Evolutionary conservation across 2,888 invertebrate genomes (phyloP).

Genomic region (Pasiphila rectangulata): DNA sequence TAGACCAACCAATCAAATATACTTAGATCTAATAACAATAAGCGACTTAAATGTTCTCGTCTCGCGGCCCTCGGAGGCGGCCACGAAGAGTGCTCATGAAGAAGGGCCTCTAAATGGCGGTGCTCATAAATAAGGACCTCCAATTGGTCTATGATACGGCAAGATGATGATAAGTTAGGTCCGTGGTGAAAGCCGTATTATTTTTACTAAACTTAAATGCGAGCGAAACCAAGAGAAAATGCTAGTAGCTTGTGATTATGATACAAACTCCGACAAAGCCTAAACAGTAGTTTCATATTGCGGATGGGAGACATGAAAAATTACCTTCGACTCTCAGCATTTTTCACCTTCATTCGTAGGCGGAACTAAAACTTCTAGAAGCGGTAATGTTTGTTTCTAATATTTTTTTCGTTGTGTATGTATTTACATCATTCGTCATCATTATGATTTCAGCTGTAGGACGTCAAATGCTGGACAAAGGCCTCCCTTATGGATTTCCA

Average conservation of each 20-base stretch:
- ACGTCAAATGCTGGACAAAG: no score
- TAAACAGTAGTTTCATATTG: constrained; percentile 34
- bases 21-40: no score
- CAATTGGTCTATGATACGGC: no score
- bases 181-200: not conserved
- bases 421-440: no score
- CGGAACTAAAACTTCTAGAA: constrained; percentile 1
- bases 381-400: not conserved
- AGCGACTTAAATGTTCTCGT: no score
- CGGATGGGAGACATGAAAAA: constrained; percentile 30
- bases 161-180: not conserved
- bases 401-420: constrained; percentile 4
- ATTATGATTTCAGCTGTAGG: no score
- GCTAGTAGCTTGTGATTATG: not conserved
- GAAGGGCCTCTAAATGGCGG: no score
- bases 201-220: not conserved
- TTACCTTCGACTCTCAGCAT: constrained; percentile 30
- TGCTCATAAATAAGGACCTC: no score
- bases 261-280: constrained; percentile 12
- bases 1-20: no score
- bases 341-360: constrained; percentile 33
- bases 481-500: no score
- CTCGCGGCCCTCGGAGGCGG: no score
- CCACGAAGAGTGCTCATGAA: no score
- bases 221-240: not conserved